Evolutionary conservation across 2,888 invertebrate genomes (phyloP).

Genomic region (Kryphioiulus occultus): DNA sequence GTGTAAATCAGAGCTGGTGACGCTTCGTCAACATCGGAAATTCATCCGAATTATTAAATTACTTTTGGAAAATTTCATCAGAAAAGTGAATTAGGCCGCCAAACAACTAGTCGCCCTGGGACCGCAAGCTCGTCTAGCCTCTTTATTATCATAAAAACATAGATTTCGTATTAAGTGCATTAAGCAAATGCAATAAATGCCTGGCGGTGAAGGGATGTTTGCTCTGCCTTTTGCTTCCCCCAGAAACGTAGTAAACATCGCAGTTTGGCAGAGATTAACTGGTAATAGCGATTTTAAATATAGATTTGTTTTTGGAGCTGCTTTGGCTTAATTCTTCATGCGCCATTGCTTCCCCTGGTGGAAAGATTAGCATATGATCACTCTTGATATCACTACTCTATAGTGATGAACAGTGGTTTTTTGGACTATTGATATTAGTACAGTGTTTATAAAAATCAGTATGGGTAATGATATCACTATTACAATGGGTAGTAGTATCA

Average conservation of each 20-base stretch:
- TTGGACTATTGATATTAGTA: no score
- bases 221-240: not conserved
- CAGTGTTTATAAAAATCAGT: no score
- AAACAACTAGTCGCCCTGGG: not conserved
- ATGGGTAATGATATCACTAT: no score
- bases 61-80: slow-evolving; percentile 22
- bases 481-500: no score
- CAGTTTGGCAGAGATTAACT: not conserved
- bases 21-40: slow-evolving; percentile 28
- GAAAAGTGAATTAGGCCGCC: not conserved
- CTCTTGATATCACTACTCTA: no score
- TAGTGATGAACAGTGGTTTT: no score
- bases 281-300: not conserved
- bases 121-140: not conserved
- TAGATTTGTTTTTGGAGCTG: not conserved
- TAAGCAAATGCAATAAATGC: slow-evolving; percentile 26
- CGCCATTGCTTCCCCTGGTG: no score
- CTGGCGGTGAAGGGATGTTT: not conserved
- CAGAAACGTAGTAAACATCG: not conserved
- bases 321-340: no score
- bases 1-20: not conserved
- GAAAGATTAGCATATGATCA: no score
- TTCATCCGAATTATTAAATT: slow-evolving; percentile 31
- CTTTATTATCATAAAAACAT: slow-evolving; percentile 10
- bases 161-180: slow-evolving; percentile 14